phyloP scores from a whole-genome alignment of 2,797 vertebrate genomes.

The Onychomys leucogaster region DNA sequence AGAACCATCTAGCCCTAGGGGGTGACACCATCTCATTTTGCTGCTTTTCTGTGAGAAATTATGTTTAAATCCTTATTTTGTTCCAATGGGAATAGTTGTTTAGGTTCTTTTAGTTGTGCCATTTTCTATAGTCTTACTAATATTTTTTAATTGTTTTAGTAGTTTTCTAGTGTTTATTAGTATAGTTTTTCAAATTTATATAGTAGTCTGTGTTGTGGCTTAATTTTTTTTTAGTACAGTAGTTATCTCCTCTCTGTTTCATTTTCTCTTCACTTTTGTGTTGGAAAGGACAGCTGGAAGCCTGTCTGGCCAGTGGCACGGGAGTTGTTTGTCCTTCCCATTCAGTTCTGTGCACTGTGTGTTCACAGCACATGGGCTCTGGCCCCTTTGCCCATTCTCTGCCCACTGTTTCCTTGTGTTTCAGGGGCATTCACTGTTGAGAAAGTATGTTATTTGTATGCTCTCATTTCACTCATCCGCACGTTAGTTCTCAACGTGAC shows the following conservation, averaged over 20 bases:
- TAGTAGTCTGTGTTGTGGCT: too few species aligned
- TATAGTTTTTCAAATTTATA: not conserved
- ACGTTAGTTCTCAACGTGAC: not conserved
- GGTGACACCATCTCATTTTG: not conserved
- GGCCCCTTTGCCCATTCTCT: not conserved
- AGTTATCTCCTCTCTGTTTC: not conserved
- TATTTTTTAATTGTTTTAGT: not conserved
- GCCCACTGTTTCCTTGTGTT: not conserved
- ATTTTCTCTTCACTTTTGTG: not conserved
- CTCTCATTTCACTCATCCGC: not conserved
- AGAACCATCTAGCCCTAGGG: not conserved
- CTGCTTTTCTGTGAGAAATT: not conserved
- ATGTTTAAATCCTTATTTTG: not conserved
- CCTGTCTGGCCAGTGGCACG: too few species aligned
- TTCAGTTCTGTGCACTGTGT: too few species aligned
- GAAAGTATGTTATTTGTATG: not conserved
- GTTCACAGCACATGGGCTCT: not conserved
- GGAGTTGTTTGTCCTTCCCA: too few species aligned
- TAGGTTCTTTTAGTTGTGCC: not conserved
- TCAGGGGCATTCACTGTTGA: not conserved
- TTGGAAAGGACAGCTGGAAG: too few species aligned
- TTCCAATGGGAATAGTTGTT: not conserved
- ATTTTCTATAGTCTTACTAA: not conserved
- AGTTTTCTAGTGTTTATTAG: not conserved
- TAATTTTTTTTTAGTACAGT: slow-evolving; percentile 22